Evolutionary conservation across 2,888 invertebrate species (phyloP), one percentile per base, ranked within the genome.

Genomic region (Acrobasis repandana): DNA sequence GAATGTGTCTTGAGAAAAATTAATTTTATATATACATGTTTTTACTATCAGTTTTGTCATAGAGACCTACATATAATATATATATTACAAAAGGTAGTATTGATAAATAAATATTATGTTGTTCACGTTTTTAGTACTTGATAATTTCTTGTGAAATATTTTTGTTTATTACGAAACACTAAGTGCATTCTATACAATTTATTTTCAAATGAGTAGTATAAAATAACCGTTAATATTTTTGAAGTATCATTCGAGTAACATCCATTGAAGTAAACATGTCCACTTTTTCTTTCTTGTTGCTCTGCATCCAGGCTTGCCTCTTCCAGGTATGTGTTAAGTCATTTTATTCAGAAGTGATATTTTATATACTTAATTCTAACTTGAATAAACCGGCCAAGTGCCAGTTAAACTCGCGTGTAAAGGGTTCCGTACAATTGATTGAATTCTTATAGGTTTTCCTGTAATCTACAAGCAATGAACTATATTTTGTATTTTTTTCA

Each of bases 241-340:
- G 43, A 71, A 6, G 3, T 38, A 43, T 56, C 56, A 46, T 20
- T 46, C 43, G 8, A 10, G 14, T 11, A 14, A 20, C 43, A 16
- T 18, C 11, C 1, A 43, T n/a, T 20, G 28, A 56, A 43, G 15
- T 9, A 9, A 76, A 63, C 63, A 80, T 80, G 80, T 75, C 72
- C 60, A 62, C 68, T 48, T 69, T 74, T 57, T 62, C 71, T 18
- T 66, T 77, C 43, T 34, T 75, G 9, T 46, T 73, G 9, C 64
- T 79, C 52, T 77, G 73, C 72, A 60, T 73, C 51, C 79, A 77
- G 63, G 75, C 71, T 65, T 72, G 73, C 66, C 68, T 79, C 65
- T 62, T 76, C 52, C 75, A 76, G 69, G 77, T 77, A n/a, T 20
- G 49, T 28, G 18, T 49, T 75, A 76, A 64, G 57, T 60, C 9